Percentiles rank a stretch among this genome's conserved stretches.
These are phyloP conservation scores for Odocoileus virginianus DNA, from an alignment of 2,113 vertebrate species.

Conservation along the genomic window DNA sequence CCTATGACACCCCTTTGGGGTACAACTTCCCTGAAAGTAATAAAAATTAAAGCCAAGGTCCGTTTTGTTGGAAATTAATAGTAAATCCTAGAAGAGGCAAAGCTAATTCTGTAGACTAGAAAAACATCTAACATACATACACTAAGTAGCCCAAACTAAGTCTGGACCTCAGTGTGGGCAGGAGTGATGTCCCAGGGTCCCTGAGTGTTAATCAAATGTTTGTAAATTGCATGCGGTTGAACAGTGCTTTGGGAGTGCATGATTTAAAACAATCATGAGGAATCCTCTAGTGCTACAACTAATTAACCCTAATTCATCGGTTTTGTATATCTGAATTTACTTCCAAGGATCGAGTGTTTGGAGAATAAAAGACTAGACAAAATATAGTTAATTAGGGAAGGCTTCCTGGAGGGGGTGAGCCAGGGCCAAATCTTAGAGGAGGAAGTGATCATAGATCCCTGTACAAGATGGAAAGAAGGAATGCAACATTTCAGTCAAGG, in stretches of 20 bases:
- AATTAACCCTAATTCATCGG: constrained; percentile 58
- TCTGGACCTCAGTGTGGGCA: neutral
- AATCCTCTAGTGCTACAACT: constrained; percentile 23
- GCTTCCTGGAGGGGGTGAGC: constrained; percentile 36
- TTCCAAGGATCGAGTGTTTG: neutral
- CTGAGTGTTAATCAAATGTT: constrained; percentile 58
- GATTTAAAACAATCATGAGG: constrained; percentile 33
- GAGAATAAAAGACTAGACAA: constrained; percentile 14
- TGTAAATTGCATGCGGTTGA: constrained; percentile 33
- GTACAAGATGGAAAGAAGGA: neutral
- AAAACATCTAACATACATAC: neutral
- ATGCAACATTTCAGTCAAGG: neutral
- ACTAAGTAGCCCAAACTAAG: neutral
- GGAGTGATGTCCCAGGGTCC: neutral
- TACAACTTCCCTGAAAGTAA: neutral
- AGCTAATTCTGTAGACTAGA: neutral
- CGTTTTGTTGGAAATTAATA: neutral
- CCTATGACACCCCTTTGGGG: neutral
- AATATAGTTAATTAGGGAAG: constrained; percentile 34
- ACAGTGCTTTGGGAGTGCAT: neutral
- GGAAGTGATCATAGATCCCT: neutral
- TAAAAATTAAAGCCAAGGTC: neutral
- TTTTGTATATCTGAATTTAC: constrained; percentile 49
- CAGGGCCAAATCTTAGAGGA: neutral
- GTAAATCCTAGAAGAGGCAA: neutral